Conservation (phyloP, 2,113 vertebrate genomes). For the Nerophis ophidion region DNA sequence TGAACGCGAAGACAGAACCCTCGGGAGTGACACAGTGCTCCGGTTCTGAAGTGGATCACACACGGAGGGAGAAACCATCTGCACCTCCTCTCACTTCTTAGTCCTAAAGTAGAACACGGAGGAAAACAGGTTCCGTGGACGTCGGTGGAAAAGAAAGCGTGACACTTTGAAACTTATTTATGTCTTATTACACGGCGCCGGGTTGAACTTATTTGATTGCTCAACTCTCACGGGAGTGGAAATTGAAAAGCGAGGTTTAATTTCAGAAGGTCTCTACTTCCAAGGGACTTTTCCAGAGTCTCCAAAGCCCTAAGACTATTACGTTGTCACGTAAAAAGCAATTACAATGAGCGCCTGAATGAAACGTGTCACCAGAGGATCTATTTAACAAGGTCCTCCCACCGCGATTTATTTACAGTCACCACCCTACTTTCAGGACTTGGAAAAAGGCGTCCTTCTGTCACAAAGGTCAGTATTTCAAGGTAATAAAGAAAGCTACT, state of each 20-base stretch:
- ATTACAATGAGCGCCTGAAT: constrained; percentile 65
- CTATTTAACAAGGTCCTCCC: constrained; percentile 64
- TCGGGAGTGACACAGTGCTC: background rate
- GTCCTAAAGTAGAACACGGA: background rate
- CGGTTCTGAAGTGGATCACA: constrained; percentile 12
- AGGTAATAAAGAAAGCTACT: too few species aligned
- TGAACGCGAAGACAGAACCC: constrained; percentile 4
- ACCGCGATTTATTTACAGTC: constrained; percentile 66
- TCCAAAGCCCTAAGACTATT: constrained; percentile 68
- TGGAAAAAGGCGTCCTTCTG: constrained; percentile 41
- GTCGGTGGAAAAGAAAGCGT: constrained; percentile 12
- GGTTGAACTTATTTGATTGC: constrained; percentile 67
- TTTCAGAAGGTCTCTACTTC: constrained; percentile 67
- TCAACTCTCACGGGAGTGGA: constrained; percentile 64
- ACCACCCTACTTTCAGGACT: constrained; percentile 63
- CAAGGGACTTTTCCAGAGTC: constrained; percentile 63
- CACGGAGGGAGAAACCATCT: constrained; percentile 8
- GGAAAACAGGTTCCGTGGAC: constrained; percentile 36
- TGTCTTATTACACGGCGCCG: constrained; percentile 58
- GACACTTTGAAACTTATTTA: constrained; percentile 53
- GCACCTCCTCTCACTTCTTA: background rate
- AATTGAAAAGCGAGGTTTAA: constrained; percentile 79
- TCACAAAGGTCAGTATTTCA: background rate
- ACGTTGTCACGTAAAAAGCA: constrained; percentile 68
- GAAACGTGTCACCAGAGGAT: constrained; percentile 65